phyloP scores from a whole-genome alignment of 2,113 vertebrate species.

The cattle (Bos taurus) region DNA sequence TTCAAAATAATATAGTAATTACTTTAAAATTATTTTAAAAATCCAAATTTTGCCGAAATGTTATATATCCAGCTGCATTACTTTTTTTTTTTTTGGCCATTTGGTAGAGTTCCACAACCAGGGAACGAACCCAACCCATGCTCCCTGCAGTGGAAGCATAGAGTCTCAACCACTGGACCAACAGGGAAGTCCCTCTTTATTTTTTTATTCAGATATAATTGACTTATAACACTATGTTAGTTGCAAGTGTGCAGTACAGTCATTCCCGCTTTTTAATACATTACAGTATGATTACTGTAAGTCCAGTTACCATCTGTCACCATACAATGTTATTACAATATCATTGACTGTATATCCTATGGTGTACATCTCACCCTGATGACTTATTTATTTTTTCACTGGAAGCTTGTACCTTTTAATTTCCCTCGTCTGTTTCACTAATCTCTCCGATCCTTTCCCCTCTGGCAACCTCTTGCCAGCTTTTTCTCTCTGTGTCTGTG shows the following conservation, averaged over 20 bases:
- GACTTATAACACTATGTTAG: background rate
- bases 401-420: background rate
- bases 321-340: background rate
- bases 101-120: background rate
- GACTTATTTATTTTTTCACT: background rate
- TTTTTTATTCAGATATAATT: background rate
- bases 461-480: background rate
- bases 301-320: background rate
- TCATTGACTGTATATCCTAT: background rate
- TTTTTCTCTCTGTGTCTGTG: background rate
- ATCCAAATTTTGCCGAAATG: background rate
- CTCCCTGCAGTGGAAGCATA: background rate
- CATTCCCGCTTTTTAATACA: background rate
- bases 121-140: background rate
- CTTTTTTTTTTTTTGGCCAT: background rate
- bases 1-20: background rate
- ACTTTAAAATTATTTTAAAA: background rate
- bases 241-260: background rate
- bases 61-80: background rate
- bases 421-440: background rate
- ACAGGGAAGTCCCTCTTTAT: background rate
- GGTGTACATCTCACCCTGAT: background rate
- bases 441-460: background rate
- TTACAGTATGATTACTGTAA: background rate
- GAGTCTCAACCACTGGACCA: background rate